Evolutionary conservation across 23 tunicate species (phyloP).

Genomic region (Pegea sp.): DNA sequence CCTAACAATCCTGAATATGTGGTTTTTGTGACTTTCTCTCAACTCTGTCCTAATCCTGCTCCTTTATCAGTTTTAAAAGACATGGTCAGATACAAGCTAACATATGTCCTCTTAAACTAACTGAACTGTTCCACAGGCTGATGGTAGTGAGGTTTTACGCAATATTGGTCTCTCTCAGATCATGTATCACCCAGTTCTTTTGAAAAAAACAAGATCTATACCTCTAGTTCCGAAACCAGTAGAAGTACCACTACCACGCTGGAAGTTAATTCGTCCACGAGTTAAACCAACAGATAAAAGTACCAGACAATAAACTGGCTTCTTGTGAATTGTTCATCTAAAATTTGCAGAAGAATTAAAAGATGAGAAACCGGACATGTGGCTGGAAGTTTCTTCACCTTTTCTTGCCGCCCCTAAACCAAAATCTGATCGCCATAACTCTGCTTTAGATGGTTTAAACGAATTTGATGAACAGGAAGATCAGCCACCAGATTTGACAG

Average conservation of each 20-base stretch:
- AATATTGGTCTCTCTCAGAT: constrained; percentile 47
- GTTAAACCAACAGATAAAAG: background rate
- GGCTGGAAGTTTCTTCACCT: constrained; percentile 59
- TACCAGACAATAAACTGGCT: background rate
- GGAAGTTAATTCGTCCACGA: constrained; percentile 72
- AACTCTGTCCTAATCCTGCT: constrained; percentile 10
- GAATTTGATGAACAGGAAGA: constrained; percentile 18
- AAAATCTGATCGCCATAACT: too few relatives aligned
- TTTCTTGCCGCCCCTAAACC: constrained; percentile 4
- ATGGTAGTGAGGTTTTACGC: constrained; percentile 52
- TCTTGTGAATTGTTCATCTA: background rate
- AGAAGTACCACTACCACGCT: constrained; percentile 27
- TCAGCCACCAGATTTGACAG: background rate
- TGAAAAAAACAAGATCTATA: constrained; percentile 33
- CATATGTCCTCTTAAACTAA: background rate
- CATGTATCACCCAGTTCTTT: constrained; percentile 42
- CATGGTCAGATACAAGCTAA: constrained; percentile 17
- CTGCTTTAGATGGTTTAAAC: background rate
- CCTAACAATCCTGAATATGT: constrained; percentile 49
- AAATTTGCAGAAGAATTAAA: constrained; percentile 12
- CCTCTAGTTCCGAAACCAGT: constrained; percentile 51
- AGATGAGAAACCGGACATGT: constrained; percentile 58
- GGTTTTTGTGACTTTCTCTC: constrained; percentile 45
- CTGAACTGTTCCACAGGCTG: constrained; percentile 19
- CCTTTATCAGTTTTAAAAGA: constrained; percentile 25